A percentile compares a stretch with the other conserved stretches of the same genome.
These are phyloP conservation scores for Grammatotria lemairii DNA, from an alignment of 2,113 vertebrate genomes.

Conservation along the genomic window DNA sequence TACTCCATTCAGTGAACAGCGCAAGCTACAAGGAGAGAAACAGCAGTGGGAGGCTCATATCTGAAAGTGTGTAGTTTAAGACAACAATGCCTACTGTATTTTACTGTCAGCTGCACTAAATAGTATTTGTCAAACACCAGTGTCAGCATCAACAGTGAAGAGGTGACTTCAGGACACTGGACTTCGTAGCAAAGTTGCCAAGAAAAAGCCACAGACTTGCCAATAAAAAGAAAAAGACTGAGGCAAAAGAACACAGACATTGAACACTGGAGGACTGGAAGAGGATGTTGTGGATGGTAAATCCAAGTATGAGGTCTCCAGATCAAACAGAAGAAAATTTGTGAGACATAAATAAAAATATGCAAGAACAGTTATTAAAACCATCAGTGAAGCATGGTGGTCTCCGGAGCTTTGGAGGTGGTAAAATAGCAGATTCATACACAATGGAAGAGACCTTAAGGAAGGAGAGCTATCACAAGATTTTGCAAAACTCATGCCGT, in stretches of 20 bases:
- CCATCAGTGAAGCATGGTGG: background rate
- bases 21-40: background rate
- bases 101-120: background rate
- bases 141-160: background rate
- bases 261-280: background rate
- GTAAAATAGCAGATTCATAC: background rate
- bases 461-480: background rate
- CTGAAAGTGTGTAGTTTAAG: background rate
- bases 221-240: background rate
- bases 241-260: background rate
- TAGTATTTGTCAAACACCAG: background rate
- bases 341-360: background rate
- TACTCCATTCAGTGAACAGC: background rate
- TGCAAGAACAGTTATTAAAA: background rate
- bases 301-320: background rate
- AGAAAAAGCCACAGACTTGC: background rate
- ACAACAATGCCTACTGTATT: background rate
- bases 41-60: fast-evolving
- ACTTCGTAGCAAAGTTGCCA: background rate
- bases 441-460: background rate
- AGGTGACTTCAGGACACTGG: background rate
- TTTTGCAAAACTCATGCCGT: background rate
- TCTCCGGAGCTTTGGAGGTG: background rate
- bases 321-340: background rate
- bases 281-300: background rate